Conservation (phyloP, 2,797 vertebrate genomes). For the Acrocephalus scirpaceus region DNA sequence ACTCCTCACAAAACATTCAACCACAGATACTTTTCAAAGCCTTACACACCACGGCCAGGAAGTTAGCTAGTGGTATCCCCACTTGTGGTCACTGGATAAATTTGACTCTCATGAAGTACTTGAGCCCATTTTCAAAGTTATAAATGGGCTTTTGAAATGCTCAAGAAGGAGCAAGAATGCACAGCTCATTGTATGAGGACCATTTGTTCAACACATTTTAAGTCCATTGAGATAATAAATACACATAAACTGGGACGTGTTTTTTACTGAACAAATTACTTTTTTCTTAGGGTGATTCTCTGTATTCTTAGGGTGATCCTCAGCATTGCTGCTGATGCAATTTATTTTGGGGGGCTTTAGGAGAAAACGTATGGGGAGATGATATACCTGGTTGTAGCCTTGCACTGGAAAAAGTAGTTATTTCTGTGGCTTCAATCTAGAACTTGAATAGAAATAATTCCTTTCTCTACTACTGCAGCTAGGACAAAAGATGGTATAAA, state of each 20-base stretch:
- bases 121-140: neutral
- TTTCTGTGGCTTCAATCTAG: neutral
- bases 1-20: neutral
- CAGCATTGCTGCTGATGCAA: neutral
- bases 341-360: neutral
- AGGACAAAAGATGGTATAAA: neutral
- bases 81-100: neutral
- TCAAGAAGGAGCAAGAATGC: neutral
- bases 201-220: neutral
- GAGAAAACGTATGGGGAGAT: neutral
- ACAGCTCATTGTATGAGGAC: neutral
- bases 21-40: neutral
- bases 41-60: neutral
- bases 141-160: neutral
- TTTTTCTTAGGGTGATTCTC: neutral
- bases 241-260: neutral
- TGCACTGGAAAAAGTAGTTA: neutral
- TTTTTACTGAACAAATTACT: neutral
- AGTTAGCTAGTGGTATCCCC: neutral
- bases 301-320: neutral
- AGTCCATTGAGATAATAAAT: neutral
- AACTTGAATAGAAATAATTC: neutral
- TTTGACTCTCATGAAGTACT: neutral
- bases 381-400: neutral
- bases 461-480: neutral